phyloP scores from a whole-genome alignment of 2,113 vertebrate genomes.

The Notarius lentiginosus region DNA sequence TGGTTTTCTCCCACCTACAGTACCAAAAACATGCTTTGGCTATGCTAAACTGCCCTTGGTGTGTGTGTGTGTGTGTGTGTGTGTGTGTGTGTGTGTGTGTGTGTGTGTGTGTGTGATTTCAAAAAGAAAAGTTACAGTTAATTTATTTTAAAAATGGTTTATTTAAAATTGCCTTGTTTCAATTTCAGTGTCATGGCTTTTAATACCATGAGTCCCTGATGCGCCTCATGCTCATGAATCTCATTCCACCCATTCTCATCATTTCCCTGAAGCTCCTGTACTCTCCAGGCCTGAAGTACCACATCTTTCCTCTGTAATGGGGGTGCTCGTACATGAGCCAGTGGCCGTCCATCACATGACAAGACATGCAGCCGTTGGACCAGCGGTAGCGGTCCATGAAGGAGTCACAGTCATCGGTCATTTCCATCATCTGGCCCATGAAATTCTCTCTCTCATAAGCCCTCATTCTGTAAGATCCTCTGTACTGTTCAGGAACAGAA shows the following conservation, averaged over 20 bases:
- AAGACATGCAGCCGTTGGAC: slow-evolving; percentile 37
- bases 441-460: slow-evolving; percentile 67
- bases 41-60: neutral
- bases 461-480: slow-evolving; percentile 53
- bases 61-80: neutral
- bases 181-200: neutral
- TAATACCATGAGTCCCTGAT: slow-evolving; percentile 30
- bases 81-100: neutral
- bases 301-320: slow-evolving; percentile 26
- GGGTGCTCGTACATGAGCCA: slow-evolving; percentile 60
- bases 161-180: slow-evolving; percentile 1
- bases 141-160: neutral
- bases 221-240: slow-evolving; percentile 35
- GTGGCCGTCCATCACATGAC: slow-evolving; percentile 62
- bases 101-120: neutral
- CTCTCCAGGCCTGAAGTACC: slow-evolving; percentile 27
- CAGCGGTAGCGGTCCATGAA: slow-evolving; percentile 5
- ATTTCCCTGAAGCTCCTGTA: slow-evolving; percentile 29
- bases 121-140: neutral
- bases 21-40: neutral
- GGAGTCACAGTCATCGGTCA: slow-evolving; percentile 19
- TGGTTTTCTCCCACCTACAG: neutral
- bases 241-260: slow-evolving; percentile 21
- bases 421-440: slow-evolving; percentile 31
- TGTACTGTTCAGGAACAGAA: slow-evolving; percentile 18